These are phyloP conservation scores for Strix aluco DNA, from an alignment of 2,113 vertebrate genomes.

Conservation along the genomic window DNA sequence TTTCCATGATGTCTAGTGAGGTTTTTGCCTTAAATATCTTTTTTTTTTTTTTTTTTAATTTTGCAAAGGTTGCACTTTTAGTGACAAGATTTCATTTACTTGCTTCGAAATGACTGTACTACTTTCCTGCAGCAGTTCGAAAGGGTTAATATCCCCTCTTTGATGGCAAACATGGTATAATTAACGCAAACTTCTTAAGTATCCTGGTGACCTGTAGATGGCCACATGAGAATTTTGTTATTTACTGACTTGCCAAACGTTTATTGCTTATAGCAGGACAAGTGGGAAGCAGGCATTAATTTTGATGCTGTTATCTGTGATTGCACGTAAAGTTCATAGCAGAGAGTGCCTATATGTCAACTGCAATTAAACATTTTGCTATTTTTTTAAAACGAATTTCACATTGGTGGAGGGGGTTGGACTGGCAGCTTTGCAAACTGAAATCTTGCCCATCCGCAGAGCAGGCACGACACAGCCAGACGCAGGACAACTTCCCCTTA, in stretches of 20 bases:
- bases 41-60: not conserved
- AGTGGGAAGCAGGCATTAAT: constrained; percentile 58
- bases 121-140: not conserved
- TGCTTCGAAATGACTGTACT: not conserved
- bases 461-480: constrained; percentile 1
- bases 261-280: constrained; percentile 61
- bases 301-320: constrained; percentile 48
- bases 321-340: constrained; percentile 3
- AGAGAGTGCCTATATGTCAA: constrained; percentile 28
- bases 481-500: constrained; percentile 45
- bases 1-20: constrained; percentile 27
- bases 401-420: not conserved
- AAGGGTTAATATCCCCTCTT: constrained; percentile 60
- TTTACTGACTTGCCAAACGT: constrained; percentile 66
- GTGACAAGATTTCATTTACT: not conserved
- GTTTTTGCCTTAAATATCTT: not conserved
- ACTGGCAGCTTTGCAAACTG: not conserved
- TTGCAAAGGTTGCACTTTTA: constrained; percentile 5
- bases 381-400: not conserved
- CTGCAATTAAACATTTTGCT: constrained; percentile 43
- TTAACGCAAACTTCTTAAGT: constrained; percentile 66
- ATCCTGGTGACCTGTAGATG: constrained; percentile 71
- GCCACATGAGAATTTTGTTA: constrained; percentile 71
- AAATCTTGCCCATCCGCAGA: not conserved
- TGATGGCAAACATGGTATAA: constrained; percentile 63